A percentile compares a stretch with the other conserved stretches of the same genome.
These are phyloP conservation scores for Electrona antarctica DNA, from an alignment of 2,113 vertebrate genomes.

Conservation along the genomic window DNA sequence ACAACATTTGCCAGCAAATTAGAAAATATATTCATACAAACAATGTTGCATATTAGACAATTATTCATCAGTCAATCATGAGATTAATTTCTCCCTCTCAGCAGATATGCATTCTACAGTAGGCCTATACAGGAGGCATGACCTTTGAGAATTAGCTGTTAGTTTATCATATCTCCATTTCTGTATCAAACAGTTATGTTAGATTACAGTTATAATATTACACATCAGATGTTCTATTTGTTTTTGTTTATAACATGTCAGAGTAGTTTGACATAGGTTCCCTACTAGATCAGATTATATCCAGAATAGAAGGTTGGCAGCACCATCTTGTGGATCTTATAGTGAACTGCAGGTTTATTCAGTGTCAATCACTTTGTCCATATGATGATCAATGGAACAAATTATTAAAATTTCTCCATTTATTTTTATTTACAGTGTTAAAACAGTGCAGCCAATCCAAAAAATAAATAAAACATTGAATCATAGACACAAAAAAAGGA, in stretches of 20 bases:
- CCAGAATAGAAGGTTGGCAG: neutral
- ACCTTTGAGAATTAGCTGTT: no score
- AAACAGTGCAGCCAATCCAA: constrained; percentile 61
- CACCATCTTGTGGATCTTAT: constrained; percentile 25
- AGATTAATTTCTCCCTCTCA: no score
- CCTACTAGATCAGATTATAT: neutral
- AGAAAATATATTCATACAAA: no score
- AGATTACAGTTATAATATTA: neutral
- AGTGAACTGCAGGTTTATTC: constrained; percentile 35
- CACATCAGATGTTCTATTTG: neutral
- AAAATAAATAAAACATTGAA: constrained; percentile 68
- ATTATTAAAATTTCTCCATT: neutral
- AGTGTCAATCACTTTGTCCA: neutral
- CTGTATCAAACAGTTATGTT: neutral
- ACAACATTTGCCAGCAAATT: no score
- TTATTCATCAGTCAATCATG: no score
- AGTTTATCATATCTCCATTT: no score
- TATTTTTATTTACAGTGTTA: constrained; percentile 70
- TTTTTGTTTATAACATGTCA: neutral
- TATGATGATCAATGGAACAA: neutral
- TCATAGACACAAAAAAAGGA: constrained; percentile 24
- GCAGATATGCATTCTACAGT: no score
- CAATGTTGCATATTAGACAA: no score
- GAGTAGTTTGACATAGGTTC: neutral
- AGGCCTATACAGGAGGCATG: no score